Evolutionary conservation across 2,888 invertebrate species (phyloP).

Genomic region (Mycogona germanica): DNA sequence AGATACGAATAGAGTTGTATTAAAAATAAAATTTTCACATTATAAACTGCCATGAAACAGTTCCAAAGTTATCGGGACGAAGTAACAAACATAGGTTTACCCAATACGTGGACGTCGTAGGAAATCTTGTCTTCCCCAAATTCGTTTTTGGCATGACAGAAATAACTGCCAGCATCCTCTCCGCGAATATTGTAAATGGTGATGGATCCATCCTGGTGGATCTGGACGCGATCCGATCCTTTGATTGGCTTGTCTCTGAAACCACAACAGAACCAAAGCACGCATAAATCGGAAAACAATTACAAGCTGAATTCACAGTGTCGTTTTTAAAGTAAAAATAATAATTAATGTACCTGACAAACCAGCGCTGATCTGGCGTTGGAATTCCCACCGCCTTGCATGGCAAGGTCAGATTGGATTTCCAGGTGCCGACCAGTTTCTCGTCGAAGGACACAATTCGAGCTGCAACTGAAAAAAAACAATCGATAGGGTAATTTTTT

Average conservation of each 20-base stretch:
- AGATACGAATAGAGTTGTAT: too few species aligned
- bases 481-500: background rate
- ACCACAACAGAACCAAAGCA: background rate
- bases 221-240: background rate
- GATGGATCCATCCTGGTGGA: constrained; percentile 1
- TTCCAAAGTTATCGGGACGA: too few species aligned
- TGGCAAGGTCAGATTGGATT: constrained; percentile 80
- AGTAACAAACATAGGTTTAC: background rate
- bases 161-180: constrained; percentile 17
- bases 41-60: background rate
- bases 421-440: constrained; percentile 48
- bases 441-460: constrained; percentile 72
- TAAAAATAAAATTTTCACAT: background rate
- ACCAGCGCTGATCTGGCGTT: constrained; percentile 75
- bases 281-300: too few species aligned
- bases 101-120: constrained; percentile 12
- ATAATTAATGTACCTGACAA: constrained; percentile 13
- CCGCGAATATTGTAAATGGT: constrained; percentile 3
- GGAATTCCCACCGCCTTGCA: constrained; percentile 88
- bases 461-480: background rate
- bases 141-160: constrained; percentile 16
- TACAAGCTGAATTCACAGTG: background rate
- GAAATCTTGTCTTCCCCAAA: constrained; percentile 12
- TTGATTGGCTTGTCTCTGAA: background rate
- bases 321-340: background rate